Base-by-base conservation (phyloP, 2,888 invertebrate genomes). In the Pelosia muscerda region DNA sequence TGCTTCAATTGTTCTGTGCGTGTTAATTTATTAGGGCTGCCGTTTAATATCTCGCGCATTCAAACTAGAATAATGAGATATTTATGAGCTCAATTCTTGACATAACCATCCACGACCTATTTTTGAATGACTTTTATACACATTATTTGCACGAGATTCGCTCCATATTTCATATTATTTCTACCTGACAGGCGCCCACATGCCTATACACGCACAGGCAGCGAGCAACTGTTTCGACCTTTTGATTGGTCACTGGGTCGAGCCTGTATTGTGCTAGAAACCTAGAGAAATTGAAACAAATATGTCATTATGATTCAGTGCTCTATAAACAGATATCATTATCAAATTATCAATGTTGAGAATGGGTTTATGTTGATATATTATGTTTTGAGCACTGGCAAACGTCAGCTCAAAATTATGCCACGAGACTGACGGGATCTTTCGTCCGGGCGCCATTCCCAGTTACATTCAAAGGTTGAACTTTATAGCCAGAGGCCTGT, bases 1-100 rank as follows among this genome's bases (percentile, higher is more conserved):
- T 85, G 88, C 84, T 83, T 81, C 82, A 81, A 49, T 81, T 80
- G 65, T 72, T 78, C 81, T 84, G 83, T n/a, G 49, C 81, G 81
- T 77, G 81, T n/a, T n/a, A 73, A 77, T 81, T 72, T 34, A 59
- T 22, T 64, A 80, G 78, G 77, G 80, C 54, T 78, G 42, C 22
- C 70, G 63, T 49, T 59, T 42, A 65, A 23, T 26, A 60, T 66
- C 15, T 31, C 57, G 38, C 31, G 58, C 23, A 31, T 57, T 66
- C 49, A 57, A 57, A n/a, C 56, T 49, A 22, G 28, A 19, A 22
- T 57, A 19, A 28, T 64, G 54, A 65, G 31, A 34, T 72, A 74
- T 73, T 75, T 63, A 71, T 73, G 67, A 67, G 66, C 63, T 68
- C 66, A 76, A 73, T 76, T 77, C 78, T 83, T 82, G 81, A 81